Evolutionary conservation across 2,888 invertebrate species (phyloP).

Genomic region (Chalcosyrphus nemorum): DNA sequence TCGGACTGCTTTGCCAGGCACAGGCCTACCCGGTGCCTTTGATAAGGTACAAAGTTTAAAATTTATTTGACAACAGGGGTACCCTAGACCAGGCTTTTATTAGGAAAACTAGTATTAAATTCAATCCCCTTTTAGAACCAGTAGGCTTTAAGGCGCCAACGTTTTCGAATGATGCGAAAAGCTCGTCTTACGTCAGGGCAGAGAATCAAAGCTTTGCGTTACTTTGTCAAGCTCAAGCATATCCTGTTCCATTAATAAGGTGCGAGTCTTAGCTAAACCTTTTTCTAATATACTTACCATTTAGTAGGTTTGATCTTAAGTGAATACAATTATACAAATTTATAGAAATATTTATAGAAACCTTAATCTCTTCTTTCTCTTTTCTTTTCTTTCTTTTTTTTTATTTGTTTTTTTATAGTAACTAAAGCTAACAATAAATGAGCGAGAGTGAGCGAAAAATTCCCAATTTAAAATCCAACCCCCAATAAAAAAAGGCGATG

Average conservation of each 20-base stretch:
- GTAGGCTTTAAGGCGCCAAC: conserved; percentile 86
- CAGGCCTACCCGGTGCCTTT: conserved; percentile 83
- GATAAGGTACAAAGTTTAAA: conserved; percentile 80
- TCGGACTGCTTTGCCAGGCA: conserved; percentile 79
- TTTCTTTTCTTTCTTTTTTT: conserved; percentile 52
- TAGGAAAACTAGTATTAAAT: not conserved
- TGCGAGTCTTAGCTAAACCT: too few species aligned
- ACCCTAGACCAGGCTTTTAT: not conserved
- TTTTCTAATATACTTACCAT: too few species aligned
- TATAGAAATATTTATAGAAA: too few species aligned
- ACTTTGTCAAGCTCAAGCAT: conserved; percentile 82
- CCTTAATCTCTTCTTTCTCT: conserved; percentile 35
- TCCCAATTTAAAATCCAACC: conserved; percentile 35
- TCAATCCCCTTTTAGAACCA: conserved; percentile 83
- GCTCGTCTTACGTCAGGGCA: conserved; percentile 42
- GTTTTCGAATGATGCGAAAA: conserved; percentile 78
- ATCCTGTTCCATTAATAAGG: conserved; percentile 82
- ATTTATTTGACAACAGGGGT: not conserved
- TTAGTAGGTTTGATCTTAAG: too few species aligned
- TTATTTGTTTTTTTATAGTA: conserved; percentile 56
- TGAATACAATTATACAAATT: too few species aligned
- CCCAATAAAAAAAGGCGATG: conserved; percentile 32
- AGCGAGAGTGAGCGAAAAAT: conserved; percentile 64
- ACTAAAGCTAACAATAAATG: conserved; percentile 69
- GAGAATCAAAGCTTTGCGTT: conserved; percentile 60